Base-by-base conservation (phyloP, 2,888 invertebrate genomes). In the Yponomeuta sedellus region DNA sequence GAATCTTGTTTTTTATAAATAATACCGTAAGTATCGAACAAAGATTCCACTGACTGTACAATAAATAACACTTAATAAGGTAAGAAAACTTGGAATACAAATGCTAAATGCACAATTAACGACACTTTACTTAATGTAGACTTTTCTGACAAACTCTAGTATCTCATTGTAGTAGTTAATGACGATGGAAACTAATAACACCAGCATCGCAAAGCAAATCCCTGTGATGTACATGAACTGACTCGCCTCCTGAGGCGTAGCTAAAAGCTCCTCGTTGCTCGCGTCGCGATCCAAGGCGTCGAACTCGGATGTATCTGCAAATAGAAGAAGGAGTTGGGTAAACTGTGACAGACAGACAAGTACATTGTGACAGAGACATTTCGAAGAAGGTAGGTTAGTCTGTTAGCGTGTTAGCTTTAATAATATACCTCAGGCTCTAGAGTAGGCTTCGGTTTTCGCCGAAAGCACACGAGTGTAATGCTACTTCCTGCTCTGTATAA, bases 201-300 rank as follows among this genome's bases (percentile, higher is more conserved):
- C 93, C 6, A 95, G 73, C 77, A 95, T 82, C 12, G 95, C 94
- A 71, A 94, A 90, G 61, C 91, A 88, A 66, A 95, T 89, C 61
- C 94, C 94, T 2, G 92, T 85, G 39, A 92, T 84, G 73, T 93
- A 94, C 82, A 93, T 91, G 59, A 93, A 90, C 75, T 93, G 93
- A 70, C 92, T 93, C 25, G 93, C 92, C 75, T 93, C 93, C 65
- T 90, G 91, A 0, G 92, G 92, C 10, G 92, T 88, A 19, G 92
- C 92, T 16, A 92, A 75, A 16, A 90, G 78, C 69, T 92, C 89
- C 70, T 92, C 89, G 69, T 86, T 92, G 70, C 92, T 92, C 0
- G 86, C 76, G 67, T 92, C 92, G 25, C 87, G 81, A 71, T 92
- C 92, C 66, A 92, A 78, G 0, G 87, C 86, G 71, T 88, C 88